A percentile compares a stretch with the other conserved stretches of the same genome.
phyloP scores from a whole-genome alignment of 2,888 invertebrate genomes.

The Gryllus longicercus region DNA sequence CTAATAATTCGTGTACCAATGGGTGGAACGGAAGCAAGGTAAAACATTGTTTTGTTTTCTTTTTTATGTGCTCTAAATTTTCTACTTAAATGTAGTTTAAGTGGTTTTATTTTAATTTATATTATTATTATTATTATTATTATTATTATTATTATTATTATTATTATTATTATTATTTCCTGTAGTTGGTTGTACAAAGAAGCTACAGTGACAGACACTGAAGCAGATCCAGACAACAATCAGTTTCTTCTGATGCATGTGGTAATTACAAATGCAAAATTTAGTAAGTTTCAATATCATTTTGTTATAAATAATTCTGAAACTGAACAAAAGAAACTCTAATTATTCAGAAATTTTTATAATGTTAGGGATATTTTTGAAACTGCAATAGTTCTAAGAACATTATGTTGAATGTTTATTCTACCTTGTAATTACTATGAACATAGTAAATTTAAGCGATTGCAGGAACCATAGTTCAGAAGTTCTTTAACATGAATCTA shows the following conservation, averaged over 20 bases:
- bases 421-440: no score
- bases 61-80: no score
- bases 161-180: slow-evolving; percentile 29
- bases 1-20: slow-evolving; percentile 56
- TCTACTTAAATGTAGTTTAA: not conserved
- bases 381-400: no score
- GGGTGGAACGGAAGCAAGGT: slow-evolving; percentile 54
- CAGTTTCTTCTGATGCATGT: slow-evolving; percentile 57
- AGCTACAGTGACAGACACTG: slow-evolving; percentile 54
- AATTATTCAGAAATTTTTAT: no score
- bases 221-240: slow-evolving; percentile 51
- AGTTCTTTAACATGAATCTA: no score
- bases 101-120: not conserved
- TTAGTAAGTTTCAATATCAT: slow-evolving; percentile 55
- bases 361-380: no score
- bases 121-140: not conserved
- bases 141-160: slow-evolving; percentile 24
- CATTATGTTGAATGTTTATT: no score
- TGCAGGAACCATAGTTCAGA: no score
- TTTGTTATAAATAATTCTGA: slow-evolving; percentile 39
- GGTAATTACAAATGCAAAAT: slow-evolving; percentile 54
- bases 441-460: no score
- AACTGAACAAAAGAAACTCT: no score
- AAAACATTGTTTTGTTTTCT: not conserved
- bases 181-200: slow-evolving; percentile 63